phyloP scores from a whole-genome alignment of 2,888 invertebrate genomes.

The Cataglyphis altisquamis region DNA sequence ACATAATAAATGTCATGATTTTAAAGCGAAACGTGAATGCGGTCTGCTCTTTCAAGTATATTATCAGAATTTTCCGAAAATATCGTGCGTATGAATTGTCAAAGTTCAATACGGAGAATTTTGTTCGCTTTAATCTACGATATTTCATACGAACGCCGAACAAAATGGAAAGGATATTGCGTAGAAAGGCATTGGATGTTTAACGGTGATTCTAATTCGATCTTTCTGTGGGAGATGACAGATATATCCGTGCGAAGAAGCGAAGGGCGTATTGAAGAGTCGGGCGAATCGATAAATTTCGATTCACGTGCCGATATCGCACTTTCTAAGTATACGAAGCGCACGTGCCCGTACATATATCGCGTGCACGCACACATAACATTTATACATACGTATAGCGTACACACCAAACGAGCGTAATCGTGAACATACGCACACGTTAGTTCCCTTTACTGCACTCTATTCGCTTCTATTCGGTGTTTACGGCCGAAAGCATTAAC shows the following conservation, averaged over 20 bases:
- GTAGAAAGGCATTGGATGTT: conserved; percentile 12
- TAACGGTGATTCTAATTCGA: conserved; percentile 18
- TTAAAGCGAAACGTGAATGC: conserved; percentile 51
- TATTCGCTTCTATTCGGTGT: conserved; percentile 83
- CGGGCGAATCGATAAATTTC: conserved; percentile 37
- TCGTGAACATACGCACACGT: conserved; percentile 68
- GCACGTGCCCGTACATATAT: conserved; percentile 46
- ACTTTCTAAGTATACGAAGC: conserved; percentile 45
- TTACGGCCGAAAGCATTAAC: conserved; percentile 83
- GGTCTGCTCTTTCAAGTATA: background rate
- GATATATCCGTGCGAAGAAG: conserved; percentile 17
- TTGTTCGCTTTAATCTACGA: background rate
- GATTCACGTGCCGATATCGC: conserved; percentile 19
- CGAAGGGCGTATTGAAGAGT: conserved; percentile 30
- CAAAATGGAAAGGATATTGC: conserved; percentile 16
- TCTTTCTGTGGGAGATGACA: background rate
- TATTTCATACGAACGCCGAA: conserved; percentile 16
- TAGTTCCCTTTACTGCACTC: conserved; percentile 81
- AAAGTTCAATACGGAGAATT: background rate
- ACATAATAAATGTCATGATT: conserved; percentile 68
- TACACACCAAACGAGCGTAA: conserved; percentile 60
- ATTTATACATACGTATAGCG: background rate
- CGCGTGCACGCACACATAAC: conserved; percentile 46
- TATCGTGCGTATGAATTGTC: background rate
- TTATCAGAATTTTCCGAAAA: background rate